Evolutionary conservation across 2,113 vertebrate genomes (phyloP), one percentile per base, ranked within the genome.

Genomic region (Neodontobutis hainanensis): DNA sequence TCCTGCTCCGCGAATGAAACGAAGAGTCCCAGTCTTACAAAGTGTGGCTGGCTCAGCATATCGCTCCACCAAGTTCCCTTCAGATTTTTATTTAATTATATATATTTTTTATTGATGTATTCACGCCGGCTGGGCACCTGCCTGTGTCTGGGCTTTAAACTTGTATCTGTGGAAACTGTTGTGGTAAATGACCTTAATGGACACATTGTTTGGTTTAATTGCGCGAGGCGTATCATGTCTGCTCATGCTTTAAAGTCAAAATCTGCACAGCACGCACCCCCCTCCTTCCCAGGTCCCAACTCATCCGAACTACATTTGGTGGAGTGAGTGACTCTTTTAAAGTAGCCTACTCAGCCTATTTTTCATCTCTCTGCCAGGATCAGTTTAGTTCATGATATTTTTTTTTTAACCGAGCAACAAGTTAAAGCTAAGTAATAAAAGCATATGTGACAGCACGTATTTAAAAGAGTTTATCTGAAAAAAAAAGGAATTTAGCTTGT

Each of bases 331-430:
- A 38, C 56, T 77, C 12, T 47, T 4, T 36, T 57, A 73, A 70
- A 52, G 46, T 72, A 12, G 52, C 16, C 27, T 56, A 47, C 60
- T 55, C 7, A 36, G 27, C 32, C 16, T 32, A n/a, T n/a, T 6
- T 38, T 36, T 10, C 32, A 19, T 4, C 16, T 52, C 12, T 55
- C 35, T n/a, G n/a, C 12, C 15, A 27, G 19, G 1, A 27, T 55
- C 12, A 3, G 52, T 36, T 38, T 55, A 38, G 4, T 9, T 8
- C 12, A 11, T 32, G 4, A 3, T 8, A 16, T 8, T 3, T 15
- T 5, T 34, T 7, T 36, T 36, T 12, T 12, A 73, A 35, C 7
- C 4, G 51, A 78, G 82, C 85, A 85, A 87, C 87, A 86, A 80
- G 83, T 84, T 68, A 71, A 42, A 12, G 1, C 10, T 2, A 11